Evolutionary conservation across 2,888 invertebrate genomes (phyloP).

Genomic region (Athrips mouffetella): DNA sequence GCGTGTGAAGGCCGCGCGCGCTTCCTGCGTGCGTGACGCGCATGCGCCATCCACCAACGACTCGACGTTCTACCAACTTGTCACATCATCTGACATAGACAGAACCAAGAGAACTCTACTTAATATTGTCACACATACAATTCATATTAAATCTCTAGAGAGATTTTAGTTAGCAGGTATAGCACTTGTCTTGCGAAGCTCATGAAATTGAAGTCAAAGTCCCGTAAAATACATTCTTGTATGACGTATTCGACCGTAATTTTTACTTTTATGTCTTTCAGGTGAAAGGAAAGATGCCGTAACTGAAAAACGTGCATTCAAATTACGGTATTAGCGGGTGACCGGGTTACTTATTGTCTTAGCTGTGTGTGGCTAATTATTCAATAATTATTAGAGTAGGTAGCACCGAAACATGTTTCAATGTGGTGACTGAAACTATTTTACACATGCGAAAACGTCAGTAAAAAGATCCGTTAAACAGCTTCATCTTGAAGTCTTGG

Average conservation of each 20-base stretch:
- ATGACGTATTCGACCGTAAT: background rate
- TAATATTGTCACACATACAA: too few relatives aligned
- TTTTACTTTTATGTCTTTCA: background rate
- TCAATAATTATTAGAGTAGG: conserved; percentile 34
- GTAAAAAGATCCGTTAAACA: conserved; percentile 16
- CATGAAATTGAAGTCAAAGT: background rate
- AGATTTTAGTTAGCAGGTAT: too few relatives aligned
- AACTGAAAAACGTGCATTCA: conserved; percentile 23
- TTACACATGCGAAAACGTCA: conserved; percentile 13
- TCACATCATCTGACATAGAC: conserved; percentile 1
- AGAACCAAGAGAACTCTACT: too few relatives aligned
- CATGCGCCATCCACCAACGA: conserved; percentile 40
- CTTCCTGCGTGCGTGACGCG: conserved; percentile 76
- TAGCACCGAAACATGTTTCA: too few relatives aligned
- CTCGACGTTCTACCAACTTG: background rate
- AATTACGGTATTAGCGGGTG: conserved; percentile 44
- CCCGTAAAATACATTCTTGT: background rate
- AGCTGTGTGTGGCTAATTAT: conserved; percentile 32
- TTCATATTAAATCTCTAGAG: too few relatives aligned
- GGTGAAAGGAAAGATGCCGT: background rate
- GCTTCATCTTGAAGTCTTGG: conserved; percentile 21
- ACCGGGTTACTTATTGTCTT: conserved; percentile 55
- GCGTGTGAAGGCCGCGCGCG: conserved; percentile 66
- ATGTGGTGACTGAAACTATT: too few relatives aligned
- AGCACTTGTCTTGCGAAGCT: background rate